A percentile compares a stretch with the other conserved stretches of the same genome.
phyloP scores from a whole-genome alignment of 2,797 vertebrate species.

The Alca torda region DNA sequence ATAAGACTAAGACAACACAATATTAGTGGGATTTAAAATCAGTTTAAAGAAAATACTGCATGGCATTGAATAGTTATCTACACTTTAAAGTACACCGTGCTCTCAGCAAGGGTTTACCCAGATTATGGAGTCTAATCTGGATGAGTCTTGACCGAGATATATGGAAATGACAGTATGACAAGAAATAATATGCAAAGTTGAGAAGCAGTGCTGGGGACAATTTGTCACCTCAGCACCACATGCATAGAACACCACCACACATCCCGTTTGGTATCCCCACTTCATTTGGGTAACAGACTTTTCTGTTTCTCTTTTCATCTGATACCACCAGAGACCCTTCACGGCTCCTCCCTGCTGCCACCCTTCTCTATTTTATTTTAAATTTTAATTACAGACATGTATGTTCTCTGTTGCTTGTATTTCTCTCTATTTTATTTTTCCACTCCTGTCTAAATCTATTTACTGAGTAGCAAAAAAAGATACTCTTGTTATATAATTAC shows the following conservation, averaged over 20 bases:
- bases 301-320: not conserved
- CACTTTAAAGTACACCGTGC: not conserved
- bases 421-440: fast-evolving
- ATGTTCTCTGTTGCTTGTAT: not conserved
- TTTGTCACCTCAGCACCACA: not conserved
- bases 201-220: not conserved
- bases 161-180: not conserved
- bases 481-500: not conserved
- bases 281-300: not conserved
- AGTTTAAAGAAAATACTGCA: not conserved
- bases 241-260: not conserved
- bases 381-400: not conserved
- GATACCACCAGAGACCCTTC: not conserved
- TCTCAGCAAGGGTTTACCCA: not conserved
- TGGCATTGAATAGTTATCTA: not conserved
- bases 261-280: not conserved
- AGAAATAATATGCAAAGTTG: not conserved
- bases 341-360: not conserved
- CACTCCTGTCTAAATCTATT: not conserved
- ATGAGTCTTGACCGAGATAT: not conserved
- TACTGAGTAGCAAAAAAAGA: not conserved
- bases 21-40: not conserved
- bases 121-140: not conserved
- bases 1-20: not conserved
- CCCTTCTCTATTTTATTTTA: not conserved